Percentiles rank a stretch among this genome's conserved stretches.
phyloP scores from a whole-genome alignment of 2,113 vertebrate species.

The Epinephelus cyanopodus region DNA sequence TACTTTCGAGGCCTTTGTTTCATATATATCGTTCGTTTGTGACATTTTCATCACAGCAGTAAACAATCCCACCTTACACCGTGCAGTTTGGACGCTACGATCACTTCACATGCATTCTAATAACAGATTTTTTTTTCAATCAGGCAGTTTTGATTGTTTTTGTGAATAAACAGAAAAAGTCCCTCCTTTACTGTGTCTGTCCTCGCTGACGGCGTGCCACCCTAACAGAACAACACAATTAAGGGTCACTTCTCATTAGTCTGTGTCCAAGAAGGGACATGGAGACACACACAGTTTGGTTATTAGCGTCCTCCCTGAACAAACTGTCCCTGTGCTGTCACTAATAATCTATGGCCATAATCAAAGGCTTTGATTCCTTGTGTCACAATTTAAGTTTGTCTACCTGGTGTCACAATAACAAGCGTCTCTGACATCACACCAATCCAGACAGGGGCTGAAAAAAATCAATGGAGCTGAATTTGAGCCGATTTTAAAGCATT shows the following conservation, averaged over 20 bases:
- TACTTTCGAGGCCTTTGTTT: constrained; percentile 27
- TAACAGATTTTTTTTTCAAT: constrained; percentile 19
- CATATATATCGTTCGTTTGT: neutral
- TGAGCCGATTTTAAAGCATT: neutral
- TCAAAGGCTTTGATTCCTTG: constrained; percentile 51
- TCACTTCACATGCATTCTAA: constrained; percentile 9
- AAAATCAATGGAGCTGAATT: constrained; percentile 27
- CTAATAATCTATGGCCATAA: constrained; percentile 61
- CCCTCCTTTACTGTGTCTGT: neutral
- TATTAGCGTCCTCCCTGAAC: constrained; percentile 59
- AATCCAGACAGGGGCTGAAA: neutral
- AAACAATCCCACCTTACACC: neutral
- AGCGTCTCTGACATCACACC: constrained; percentile 6
- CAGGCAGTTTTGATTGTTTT: constrained; percentile 55
- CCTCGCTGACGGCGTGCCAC: constrained; percentile 50
- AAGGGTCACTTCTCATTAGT: constrained; percentile 75
- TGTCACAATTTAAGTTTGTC: constrained; percentile 1
- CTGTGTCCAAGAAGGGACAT: constrained; percentile 64
- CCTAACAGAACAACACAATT: constrained; percentile 78
- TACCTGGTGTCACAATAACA: constrained; percentile 14
- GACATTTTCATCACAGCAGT: neutral
- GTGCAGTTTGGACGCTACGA: neutral
- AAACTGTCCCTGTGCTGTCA: constrained; percentile 25
- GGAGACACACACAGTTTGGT: constrained; percentile 62
- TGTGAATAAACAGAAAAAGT: constrained; percentile 60